Percentiles rank a stretch among this genome's conserved stretches.
These are phyloP conservation scores for Caenorhabditis sulstoni DNA, from an alignment of 2,888 invertebrate species.

Conservation along the genomic window DNA sequence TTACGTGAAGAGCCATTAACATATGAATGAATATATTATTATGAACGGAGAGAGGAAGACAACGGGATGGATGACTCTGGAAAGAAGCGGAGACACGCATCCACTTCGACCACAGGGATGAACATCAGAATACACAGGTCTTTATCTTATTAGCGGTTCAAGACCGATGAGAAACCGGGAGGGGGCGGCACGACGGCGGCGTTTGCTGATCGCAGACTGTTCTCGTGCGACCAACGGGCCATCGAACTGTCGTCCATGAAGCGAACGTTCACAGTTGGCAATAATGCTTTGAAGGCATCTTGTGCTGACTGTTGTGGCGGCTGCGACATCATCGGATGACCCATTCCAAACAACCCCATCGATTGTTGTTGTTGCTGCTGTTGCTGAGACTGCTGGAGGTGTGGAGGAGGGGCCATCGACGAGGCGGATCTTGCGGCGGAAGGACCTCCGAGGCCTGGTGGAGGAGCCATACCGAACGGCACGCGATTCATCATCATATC, in stretches of 20 bases:
- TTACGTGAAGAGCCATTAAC: constrained; percentile 39
- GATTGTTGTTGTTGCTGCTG: constrained; percentile 44
- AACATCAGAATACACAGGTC: constrained; percentile 46
- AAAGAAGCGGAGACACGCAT: constrained; percentile 5
- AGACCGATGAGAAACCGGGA: constrained; percentile 66
- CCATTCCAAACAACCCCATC: constrained; percentile 50
- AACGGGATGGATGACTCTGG: constrained; percentile 12
- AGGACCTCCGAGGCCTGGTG: constrained; percentile 42
- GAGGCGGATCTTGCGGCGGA: constrained; percentile 14
- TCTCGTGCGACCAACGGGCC: constrained; percentile 62
- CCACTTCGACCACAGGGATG: constrained; percentile 30
- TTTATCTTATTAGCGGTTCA: constrained; percentile 58
- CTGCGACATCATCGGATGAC: constrained; percentile 26
- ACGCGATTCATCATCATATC: constrained; percentile 32
- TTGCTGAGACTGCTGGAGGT: constrained; percentile 18
- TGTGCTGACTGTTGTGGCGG: constrained; percentile 43
- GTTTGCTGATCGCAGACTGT: constrained; percentile 60
- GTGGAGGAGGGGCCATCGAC: constrained; percentile 16
- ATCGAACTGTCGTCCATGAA: constrained; percentile 66
- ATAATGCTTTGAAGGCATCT: constrained; percentile 69
- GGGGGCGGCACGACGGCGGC: constrained; percentile 61
- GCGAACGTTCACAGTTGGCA: constrained; percentile 78
- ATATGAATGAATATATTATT: constrained; percentile 50
- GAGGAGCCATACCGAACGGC: constrained; percentile 48
- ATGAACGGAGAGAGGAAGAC: constrained; percentile 10